These are phyloP conservation scores for Chymomyza caudatula DNA, from an alignment of 2,888 invertebrate genomes.

Conservation along the genomic window DNA sequence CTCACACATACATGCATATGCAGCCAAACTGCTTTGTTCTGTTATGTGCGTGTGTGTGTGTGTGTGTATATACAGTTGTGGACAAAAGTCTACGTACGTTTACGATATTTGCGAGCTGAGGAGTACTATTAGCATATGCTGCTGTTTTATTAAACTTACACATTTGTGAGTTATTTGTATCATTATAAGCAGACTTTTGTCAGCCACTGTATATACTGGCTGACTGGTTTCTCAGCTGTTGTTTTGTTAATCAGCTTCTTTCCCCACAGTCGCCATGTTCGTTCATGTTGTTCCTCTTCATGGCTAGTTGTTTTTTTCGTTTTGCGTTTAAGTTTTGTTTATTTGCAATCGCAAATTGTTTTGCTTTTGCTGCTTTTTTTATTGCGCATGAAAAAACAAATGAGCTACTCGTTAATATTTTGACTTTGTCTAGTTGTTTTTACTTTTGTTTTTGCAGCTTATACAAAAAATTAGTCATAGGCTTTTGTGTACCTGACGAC, in stretches of 20 bases:
- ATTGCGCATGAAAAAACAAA: constrained; percentile 40
- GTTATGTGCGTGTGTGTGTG: constrained; percentile 12
- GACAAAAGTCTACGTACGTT: too few species aligned
- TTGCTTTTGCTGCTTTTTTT: constrained; percentile 13
- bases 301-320: constrained; percentile 42
- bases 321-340: constrained; percentile 40
- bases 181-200: too few species aligned
- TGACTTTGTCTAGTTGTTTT: constrained; percentile 17
- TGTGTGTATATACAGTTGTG: not conserved
- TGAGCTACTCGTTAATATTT: not conserved
- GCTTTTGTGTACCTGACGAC: constrained; percentile 17
- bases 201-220: constrained; percentile 20
- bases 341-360: constrained; percentile 15
- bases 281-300: constrained; percentile 2
- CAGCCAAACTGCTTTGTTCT: not conserved
- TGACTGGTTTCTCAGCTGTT: constrained; percentile 65
- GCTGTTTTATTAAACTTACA: not conserved
- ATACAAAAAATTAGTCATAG: constrained; percentile 54
- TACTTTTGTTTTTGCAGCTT: constrained; percentile 12
- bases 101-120: too few species aligned
- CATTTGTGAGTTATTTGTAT: not conserved
- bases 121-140: too few species aligned
- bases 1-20: constrained; percentile 18
- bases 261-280: constrained; percentile 32
- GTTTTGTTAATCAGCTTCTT: constrained; percentile 31